Evolutionary conservation across 2,113 vertebrate species (phyloP).

Genomic region (Bos javanicus): DNA sequence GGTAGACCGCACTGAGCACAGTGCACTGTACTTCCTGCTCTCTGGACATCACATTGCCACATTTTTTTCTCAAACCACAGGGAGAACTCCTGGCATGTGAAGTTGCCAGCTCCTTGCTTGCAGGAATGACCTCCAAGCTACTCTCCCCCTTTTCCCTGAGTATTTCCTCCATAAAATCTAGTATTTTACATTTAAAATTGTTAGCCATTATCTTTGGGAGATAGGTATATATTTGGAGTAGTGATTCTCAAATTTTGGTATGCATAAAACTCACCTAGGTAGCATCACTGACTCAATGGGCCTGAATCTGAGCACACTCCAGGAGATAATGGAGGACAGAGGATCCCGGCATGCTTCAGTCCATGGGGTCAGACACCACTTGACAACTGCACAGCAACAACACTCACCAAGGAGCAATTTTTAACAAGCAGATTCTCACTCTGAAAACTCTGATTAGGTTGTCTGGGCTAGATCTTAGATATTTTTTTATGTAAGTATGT

Average conservation of each 20-base stretch:
- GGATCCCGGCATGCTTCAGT: not conserved
- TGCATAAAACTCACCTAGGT: not conserved
- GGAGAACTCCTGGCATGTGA: not conserved
- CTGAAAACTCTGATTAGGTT: not conserved
- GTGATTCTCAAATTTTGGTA: not conserved
- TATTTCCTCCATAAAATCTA: not conserved
- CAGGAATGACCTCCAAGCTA: not conserved
- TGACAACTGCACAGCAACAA: not conserved
- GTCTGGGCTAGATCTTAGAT: not conserved
- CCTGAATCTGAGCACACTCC: not conserved
- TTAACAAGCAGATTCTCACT: not conserved
- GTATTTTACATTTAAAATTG: not conserved
- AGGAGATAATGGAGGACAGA: not conserved
- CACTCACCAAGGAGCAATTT: not conserved
- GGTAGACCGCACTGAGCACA: no score
- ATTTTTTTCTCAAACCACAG: not conserved
- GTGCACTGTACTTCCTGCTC: not conserved
- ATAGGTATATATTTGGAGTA: not conserved
- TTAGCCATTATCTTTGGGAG: not conserved
- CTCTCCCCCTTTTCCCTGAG: not conserved
- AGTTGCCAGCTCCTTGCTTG: not conserved
- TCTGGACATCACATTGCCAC: not conserved
- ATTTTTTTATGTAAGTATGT: not conserved
- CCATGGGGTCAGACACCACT: not conserved
- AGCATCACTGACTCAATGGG: not conserved